These are phyloP conservation scores for Hafferia zeledoni DNA, from an alignment of 2,797 vertebrate genomes.

Conservation along the genomic window DNA sequence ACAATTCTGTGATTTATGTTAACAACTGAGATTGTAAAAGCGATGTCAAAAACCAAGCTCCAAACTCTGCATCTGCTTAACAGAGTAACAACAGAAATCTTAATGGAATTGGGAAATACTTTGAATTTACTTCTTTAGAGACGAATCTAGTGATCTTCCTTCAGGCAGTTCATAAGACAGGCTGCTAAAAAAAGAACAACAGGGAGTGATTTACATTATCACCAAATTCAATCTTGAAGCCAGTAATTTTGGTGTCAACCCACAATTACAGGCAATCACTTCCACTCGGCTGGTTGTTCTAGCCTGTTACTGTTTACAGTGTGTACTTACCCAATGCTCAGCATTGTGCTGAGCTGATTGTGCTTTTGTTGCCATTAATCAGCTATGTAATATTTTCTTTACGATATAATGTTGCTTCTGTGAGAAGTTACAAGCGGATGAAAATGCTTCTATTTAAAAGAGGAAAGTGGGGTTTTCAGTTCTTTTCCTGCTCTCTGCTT, in stretches of 20 bases:
- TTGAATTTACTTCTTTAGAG: neutral
- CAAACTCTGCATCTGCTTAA: neutral
- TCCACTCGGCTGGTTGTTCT: neutral
- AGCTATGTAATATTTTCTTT: neutral
- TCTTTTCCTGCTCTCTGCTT: neutral
- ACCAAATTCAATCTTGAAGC: conserved; percentile 50
- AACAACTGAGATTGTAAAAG: neutral
- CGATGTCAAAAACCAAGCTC: neutral
- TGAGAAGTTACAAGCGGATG: neutral
- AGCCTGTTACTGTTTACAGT: conserved; percentile 19
- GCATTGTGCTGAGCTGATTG: neutral
- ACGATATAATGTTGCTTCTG: neutral
- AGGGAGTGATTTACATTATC: conserved; percentile 53
- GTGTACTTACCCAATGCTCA: neutral
- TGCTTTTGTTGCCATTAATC: conserved; percentile 11
- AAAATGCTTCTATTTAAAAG: neutral
- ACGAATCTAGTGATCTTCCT: neutral
- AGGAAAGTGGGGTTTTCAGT: fast-evolving
- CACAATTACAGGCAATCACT: conserved; percentile 50
- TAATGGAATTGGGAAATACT: neutral
- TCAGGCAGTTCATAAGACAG: conserved; percentile 5
- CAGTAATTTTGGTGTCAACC: conserved; percentile 52
- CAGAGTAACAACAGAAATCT: neutral
- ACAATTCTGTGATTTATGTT: neutral
- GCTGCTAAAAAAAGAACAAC: conserved; percentile 38